Evolutionary conservation across 2,113 vertebrate species (phyloP), one percentile per base, ranked within the genome.

Genomic region (Oceanodroma tethys): DNA sequence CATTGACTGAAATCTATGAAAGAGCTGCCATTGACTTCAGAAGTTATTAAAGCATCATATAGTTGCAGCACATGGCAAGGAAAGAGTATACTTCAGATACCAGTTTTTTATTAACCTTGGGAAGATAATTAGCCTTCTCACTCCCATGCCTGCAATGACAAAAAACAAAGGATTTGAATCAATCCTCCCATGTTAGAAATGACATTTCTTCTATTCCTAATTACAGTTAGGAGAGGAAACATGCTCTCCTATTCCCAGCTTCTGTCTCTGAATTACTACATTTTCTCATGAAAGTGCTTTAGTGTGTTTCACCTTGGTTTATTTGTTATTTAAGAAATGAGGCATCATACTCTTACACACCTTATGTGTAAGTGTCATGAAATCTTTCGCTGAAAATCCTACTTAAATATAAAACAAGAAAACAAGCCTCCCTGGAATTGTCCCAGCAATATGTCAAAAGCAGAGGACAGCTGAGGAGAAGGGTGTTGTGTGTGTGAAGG

Each of bases 361-460:
- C 25, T 92, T 65, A 72, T 55, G 56, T 45, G 10, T 36, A 89
- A 56, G 56, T 68, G 58, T 42, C 32, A 48, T 42, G 16, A 82
- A 95, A 67, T 50, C 66, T 79, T 80, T 68, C 10, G 20, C 30
- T 66, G 56, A 81, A 90, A 95, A 58, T 55, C 22, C 53, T 58
- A 13, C 62, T 93, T 75, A 79, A 53, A 85, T 62, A 13, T 75
- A 80, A 94, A 94, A 93, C 84, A 85, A 70, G 94, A 43, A 89
- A 93, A 93, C 48, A 88, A 95, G 62, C 6, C 32, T 95, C n/a
- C 45, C 85, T 95, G 94, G 92, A 96, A 72, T 9, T 45, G 1
- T 68, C 48, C 86, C 95, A 95, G 58, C 20, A 89, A 80, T 52
- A 89, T 82, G 95, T 93, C 93, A 97, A 80, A 88, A 95, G n/a